Base-by-base conservation (phyloP, 1,140 invertebrate genomes). In the Cyclina sinensis region DNA sequence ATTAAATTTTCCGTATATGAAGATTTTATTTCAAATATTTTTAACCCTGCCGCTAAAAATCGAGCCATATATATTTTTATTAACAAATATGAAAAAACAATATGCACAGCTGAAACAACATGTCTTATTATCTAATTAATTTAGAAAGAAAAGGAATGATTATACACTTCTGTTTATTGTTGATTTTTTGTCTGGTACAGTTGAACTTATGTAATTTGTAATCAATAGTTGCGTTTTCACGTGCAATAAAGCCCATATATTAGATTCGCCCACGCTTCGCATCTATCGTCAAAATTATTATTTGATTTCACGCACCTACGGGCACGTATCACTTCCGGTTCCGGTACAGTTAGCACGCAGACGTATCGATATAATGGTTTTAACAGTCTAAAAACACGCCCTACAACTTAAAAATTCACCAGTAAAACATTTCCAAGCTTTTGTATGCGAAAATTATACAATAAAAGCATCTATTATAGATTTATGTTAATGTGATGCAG, bases 301-400 rank as follows among this genome's bases (percentile, higher is more conserved):
- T 27, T 62, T 62, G 57, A 62, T 62, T 62, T 62, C 35, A 74
- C 70, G 70, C 70, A 74, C 70, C 70, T 74, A 43, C 24, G 48
- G 48, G 37, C 39, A 46, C 21, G 70, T 74, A 46, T 74, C 70
- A 48, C 18, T 12, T 24, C 46, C 5, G 1, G 39, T 74, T 74
- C 70, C 39, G 39, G 18, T 43, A 39, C n/a, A 46, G n/a, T 7
- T n/a, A 74, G 24, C 39, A 46, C 24, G 70, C 37, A 39, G 70
- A 43, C 24, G 21, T 74, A 48, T 74, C 70, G 39, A 74, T 74
- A 46, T 74, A 74, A 74, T 24, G 70, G 48, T 74, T 74, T 74
- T 74, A 12, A 4, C 70, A 74, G 70, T 24, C 21, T 27, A 14
- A 11, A n/a, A 39, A 48, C 70, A 21, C 70, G 70, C 70, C 70